Percentiles rank a stretch among this genome's conserved stretches.
Evolutionary conservation across 2,888 invertebrate genomes (phyloP).

Genomic region (Timandra comae): DNA sequence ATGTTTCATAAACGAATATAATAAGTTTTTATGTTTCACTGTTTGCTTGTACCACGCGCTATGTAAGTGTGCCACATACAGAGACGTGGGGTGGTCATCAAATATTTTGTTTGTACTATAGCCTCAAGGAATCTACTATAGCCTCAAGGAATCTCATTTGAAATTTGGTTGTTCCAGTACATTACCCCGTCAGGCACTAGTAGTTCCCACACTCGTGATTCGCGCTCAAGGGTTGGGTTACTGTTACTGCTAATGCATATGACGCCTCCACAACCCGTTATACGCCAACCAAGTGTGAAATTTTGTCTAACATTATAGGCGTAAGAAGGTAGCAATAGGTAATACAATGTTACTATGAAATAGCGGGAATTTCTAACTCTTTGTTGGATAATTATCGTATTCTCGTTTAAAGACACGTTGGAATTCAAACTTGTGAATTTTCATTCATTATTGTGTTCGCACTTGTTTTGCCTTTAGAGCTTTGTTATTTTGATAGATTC

Average conservation of each 20-base stretch:
- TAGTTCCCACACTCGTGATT: constrained; percentile 29
- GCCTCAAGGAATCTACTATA: too few relatives aligned
- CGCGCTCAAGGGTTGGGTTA: constrained; percentile 23
- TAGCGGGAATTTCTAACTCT: constrained; percentile 15
- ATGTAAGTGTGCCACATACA: constrained; percentile 9
- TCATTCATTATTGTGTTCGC: constrained; percentile 11
- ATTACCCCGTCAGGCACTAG: constrained; percentile 19
- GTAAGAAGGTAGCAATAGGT: constrained; percentile 17
- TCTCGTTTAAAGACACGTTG: constrained; percentile 11
- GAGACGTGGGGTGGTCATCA: too few relatives aligned
- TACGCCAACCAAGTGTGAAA: constrained; percentile 24
- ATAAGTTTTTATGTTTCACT: too few relatives aligned
- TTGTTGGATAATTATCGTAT: constrained; percentile 18
- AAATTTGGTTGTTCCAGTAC: too few relatives aligned
- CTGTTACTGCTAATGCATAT: constrained; percentile 31
- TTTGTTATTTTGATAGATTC: constrained; percentile 1
- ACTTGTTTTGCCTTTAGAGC: constrained; percentile 5
- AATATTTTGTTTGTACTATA: too few relatives aligned
- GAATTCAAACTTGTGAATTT: constrained; percentile 9
- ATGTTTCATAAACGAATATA: too few relatives aligned
- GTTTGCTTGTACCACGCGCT: constrained; percentile 3
- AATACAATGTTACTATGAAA: constrained; percentile 17
- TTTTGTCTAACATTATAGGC: constrained; percentile 19
- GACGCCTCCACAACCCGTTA: constrained; percentile 26
- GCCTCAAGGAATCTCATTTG: too few relatives aligned